Base-by-base conservation (phyloP, 2,888 invertebrate genomes). In the Chrysopilus asiliformis region DNA sequence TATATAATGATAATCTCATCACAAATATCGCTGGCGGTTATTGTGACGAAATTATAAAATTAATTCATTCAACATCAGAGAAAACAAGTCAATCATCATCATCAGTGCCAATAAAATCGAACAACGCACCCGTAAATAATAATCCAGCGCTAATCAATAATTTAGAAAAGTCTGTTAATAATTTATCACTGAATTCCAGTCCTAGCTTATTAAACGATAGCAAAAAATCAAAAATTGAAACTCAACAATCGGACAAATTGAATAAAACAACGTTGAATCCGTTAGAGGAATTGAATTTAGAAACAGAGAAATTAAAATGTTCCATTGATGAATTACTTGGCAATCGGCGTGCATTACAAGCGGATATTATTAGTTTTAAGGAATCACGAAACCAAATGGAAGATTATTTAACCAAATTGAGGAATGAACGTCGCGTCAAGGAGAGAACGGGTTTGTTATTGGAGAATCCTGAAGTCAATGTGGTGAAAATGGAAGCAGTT, bases 361-460 rank as follows among this genome's bases (percentile, higher is more conserved):
- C 43, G 24, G 40, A 45, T 22, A 43, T 47, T 19, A 43, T 49
- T 47, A 45, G 48, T 37, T 37, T 46, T 19, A 52, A 53, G 32
- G 50, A 51, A 20, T 53, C 50, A 45, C 48, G 47, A 12, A 45
- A 50, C 34, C 55, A 65, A 43, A 66, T 71, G 41, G 63, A 47
- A 16, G 30, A 63, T 32, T 53, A 59, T 19, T 51, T 70, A n/a
- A 55, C 56, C 43, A 51, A 58, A 17, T 52, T 57, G 4, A 53
- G 65, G 36, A 56, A 64, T 8, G 59, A 66, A 41, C 60, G 64
- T 3, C 68, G 70, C 46, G 57, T 74, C 4, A 70, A 72, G 48
- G 67, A 68, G 37, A 68, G 71, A 50, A 74, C 77, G 1, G 66
- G 74, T 32, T 70, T 76, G 36, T 65, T 83, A 26, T 55, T 81